Evolutionary conservation across 1,140 invertebrate species (phyloP), one percentile per base, ranked within the genome.

Genomic region (Pachypeltis micranthus): DNA sequence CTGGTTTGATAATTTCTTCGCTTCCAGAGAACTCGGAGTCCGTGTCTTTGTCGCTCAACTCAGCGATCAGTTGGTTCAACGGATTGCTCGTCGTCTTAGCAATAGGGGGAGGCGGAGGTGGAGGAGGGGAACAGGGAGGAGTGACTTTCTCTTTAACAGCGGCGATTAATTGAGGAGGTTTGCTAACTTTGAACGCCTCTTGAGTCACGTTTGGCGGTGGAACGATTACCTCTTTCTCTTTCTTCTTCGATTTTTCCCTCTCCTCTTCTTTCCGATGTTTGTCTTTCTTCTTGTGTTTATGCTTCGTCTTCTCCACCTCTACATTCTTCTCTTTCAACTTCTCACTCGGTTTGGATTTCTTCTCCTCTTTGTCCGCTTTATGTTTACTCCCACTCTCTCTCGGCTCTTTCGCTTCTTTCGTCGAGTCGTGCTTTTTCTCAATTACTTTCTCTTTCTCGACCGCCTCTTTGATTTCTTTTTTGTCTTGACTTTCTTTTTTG

Each of bases 251-350:
- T 59, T 65, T 67, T 21, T 68, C 64, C 44, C 63, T 64, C 2
- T 64, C 62, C 2, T 70, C 67, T 10, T 67, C 59, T 56, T 76
- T 74, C 2, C 70, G 74, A 27, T 75, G 74, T 56, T 73, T 65
- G 47, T 65, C 80, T 26, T 74, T 77, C 67, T 81, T 82, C 29
- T 85, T 77, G 27, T 79, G 76, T 44, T 79, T 79, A 47, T 80
- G 76, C 59, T 74, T 76, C 21, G 73, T 71, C 24, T 74, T 74
- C 12, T 77, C 75, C 59, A 74, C 74, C 0, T 77, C 23, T 70
- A 72, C 16, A 65, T 27, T 66, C 65, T 1, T 72, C 66, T 54
- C 82, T 80, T 25, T 75, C 69, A 63, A 63, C 59, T 63, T 64
- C 51, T 69, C 62, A 62, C 60, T 34, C 10, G 62, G 27, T 10